Percentiles rank a stretch among this genome's conserved stretches.
phyloP scores from a whole-genome alignment of 2,797 vertebrate genomes.

The Sebastes hopkinsi region DNA sequence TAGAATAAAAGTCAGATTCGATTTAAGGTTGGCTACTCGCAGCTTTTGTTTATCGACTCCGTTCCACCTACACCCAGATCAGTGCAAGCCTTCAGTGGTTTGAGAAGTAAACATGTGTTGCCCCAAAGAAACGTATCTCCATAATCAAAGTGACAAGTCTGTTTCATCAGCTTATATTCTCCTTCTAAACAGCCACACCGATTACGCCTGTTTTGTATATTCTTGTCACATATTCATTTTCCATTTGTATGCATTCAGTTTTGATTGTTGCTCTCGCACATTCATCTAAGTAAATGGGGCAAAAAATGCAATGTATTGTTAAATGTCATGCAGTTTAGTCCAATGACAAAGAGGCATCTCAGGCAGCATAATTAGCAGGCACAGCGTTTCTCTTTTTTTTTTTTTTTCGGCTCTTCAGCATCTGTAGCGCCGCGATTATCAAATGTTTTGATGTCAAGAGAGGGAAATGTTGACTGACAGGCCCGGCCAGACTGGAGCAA shows the following conservation, averaged over 20 bases:
- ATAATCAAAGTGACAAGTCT: slow-evolving; percentile 36
- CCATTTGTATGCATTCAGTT: slow-evolving; percentile 37
- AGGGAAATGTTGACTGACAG: slow-evolving; percentile 77
- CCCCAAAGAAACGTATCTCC: slow-evolving; percentile 7
- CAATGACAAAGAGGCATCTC: slow-evolving; percentile 65
- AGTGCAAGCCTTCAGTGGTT: background rate
- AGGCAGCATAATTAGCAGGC: slow-evolving; percentile 62
- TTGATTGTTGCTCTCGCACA: slow-evolving; percentile 30
- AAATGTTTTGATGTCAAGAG: slow-evolving; percentile 73
- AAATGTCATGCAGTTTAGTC: slow-evolving; percentile 75
- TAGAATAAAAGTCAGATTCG: background rate
- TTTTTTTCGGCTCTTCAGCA: slow-evolving; percentile 10
- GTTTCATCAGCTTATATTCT: slow-evolving; percentile 27
- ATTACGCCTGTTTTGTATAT: slow-evolving; percentile 53
- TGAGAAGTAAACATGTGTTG: slow-evolving; percentile 27
- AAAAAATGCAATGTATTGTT: slow-evolving; percentile 67
- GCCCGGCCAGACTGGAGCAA: slow-evolving; percentile 47
- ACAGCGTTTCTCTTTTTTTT: slow-evolving; percentile 11
- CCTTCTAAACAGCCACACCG: slow-evolving; percentile 7
- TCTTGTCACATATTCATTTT: slow-evolving; percentile 41
- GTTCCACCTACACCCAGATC: slow-evolving; percentile 9
- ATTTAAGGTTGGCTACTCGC: background rate
- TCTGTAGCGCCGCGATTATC: slow-evolving; percentile 75
- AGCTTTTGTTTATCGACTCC: slow-evolving; percentile 6
- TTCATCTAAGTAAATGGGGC: slow-evolving; percentile 41